These are phyloP conservation scores for Phanerotoma sp. DNA, from an alignment of 2,888 invertebrate species.

Conservation along the genomic window DNA sequence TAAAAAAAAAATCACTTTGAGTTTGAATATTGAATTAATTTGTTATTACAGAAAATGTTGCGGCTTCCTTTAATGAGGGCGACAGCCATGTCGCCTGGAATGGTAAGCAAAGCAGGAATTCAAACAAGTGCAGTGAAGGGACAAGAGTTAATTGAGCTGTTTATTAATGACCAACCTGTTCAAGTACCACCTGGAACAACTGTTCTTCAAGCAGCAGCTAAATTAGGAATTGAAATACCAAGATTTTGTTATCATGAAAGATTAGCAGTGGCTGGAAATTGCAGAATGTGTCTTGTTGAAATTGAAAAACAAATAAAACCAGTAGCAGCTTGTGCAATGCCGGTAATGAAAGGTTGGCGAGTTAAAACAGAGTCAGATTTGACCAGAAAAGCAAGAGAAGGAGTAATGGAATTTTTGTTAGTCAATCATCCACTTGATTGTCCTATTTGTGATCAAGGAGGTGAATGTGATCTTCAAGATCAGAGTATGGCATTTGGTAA, in stretches of 20 bases:
- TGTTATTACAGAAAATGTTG: slow-evolving; percentile 64
- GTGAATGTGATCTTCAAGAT: slow-evolving; percentile 93
- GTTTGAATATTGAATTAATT: no score
- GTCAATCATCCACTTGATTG: slow-evolving; percentile 99
- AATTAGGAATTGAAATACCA: slow-evolving; percentile 96
- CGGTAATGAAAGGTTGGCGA: slow-evolving; percentile 99
- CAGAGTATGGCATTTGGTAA: slow-evolving; percentile 99
- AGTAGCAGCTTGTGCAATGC: slow-evolving; percentile 99
- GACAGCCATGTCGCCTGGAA: slow-evolving; percentile 57
- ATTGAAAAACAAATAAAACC: slow-evolving; percentile 98
- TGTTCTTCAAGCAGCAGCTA: slow-evolving; percentile 92
- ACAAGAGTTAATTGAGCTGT: slow-evolving; percentile 87
- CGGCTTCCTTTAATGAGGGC: slow-evolving; percentile 74
- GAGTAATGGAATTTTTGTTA: slow-evolving; percentile 98
- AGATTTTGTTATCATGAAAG: slow-evolving; percentile 99
- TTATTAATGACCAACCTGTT: slow-evolving; percentile 95
- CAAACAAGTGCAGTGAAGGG: slow-evolving; percentile 52
- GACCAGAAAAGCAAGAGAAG: slow-evolving; percentile 72
- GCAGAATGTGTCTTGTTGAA: slow-evolving; percentile 99
- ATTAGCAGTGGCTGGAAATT: slow-evolving; percentile 97
- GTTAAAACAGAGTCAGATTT: slow-evolving; percentile 97
- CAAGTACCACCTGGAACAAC: slow-evolving; percentile 95
- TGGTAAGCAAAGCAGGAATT: slow-evolving; percentile 55
- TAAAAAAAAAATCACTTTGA: no score
- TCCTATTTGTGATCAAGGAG: slow-evolving; percentile 99